Conservation (phyloP, 2,888 invertebrate species). For the Andrena bicolor region DNA sequence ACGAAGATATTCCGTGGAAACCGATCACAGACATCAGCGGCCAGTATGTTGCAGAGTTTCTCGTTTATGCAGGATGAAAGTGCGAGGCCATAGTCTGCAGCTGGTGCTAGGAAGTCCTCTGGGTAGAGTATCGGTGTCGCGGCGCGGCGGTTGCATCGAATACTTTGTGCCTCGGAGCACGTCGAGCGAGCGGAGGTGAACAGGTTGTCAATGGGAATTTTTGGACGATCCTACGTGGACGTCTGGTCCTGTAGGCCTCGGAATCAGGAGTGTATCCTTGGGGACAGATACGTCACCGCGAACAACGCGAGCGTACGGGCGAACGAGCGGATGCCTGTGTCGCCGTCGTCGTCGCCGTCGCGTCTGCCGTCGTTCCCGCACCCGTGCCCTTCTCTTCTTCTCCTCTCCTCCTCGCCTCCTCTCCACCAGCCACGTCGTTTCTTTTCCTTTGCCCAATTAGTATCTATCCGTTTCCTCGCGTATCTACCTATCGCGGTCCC, state of each 20-base stretch:
- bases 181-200: slow-evolving; percentile 63
- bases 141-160: slow-evolving; percentile 37
- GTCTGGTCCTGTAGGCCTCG: slow-evolving; percentile 68
- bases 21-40: too few relatives aligned
- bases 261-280: slow-evolving; percentile 77
- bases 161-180: slow-evolving; percentile 37
- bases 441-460: slow-evolving; percentile 60
- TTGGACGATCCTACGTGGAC: slow-evolving; percentile 66
- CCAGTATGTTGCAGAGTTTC: not conserved
- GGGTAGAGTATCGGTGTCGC: slow-evolving; percentile 35
- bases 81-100: not conserved
- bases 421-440: slow-evolving; percentile 15
- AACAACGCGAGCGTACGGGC: slow-evolving; percentile 69
- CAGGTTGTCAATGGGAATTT: slow-evolving; percentile 77
- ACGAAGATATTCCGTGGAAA: too few relatives aligned
- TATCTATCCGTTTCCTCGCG: slow-evolving; percentile 60
- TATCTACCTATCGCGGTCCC: slow-evolving; percentile 54
- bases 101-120: slow-evolving; percentile 42
- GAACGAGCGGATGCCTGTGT: slow-evolving; percentile 62
- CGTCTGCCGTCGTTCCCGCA: slow-evolving; percentile 69
- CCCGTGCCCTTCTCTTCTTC: slow-evolving; percentile 8
- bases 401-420: not conserved
- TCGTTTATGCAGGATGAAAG: not conserved
- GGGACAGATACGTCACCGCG: slow-evolving; percentile 84
- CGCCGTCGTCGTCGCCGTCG: slow-evolving; percentile 60